Evolutionary conservation across 1,140 invertebrate species (phyloP).

Genomic region (Microplitis demolitor): DNA sequence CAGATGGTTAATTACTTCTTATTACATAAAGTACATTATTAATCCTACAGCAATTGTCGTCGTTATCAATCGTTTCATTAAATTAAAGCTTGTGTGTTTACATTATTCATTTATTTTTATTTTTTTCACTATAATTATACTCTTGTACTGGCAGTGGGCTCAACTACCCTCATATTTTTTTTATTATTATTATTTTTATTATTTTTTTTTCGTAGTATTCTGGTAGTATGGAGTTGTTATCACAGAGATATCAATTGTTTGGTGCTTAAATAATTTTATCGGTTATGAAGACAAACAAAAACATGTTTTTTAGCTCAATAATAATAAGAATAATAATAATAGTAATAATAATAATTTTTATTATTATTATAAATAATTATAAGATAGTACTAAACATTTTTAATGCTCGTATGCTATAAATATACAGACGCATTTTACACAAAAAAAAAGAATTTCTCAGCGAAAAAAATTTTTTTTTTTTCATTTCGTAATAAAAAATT

Average conservation of each 20-base stretch:
- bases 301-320: neutral
- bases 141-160: conserved; percentile 52
- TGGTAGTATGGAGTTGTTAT: conserved; percentile 50
- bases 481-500: too few species aligned
- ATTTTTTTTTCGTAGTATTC: conserved; percentile 32
- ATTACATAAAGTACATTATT: too few species aligned
- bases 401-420: too few species aligned
- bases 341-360: too few species aligned
- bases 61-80: neutral
- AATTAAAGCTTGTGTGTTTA: neutral
- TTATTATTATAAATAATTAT: too few species aligned
- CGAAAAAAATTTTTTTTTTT: too few species aligned
- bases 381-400: too few species aligned
- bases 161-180: conserved; percentile 38
- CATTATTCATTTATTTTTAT: conserved; percentile 7
- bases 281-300: neutral
- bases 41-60: neutral
- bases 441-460: too few species aligned
- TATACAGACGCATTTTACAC: too few species aligned
- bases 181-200: too few species aligned
- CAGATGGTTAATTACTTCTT: too few species aligned
- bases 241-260: conserved; percentile 53
- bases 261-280: conserved; percentile 30
- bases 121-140: conserved; percentile 8
- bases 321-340: too few species aligned